A percentile compares a stretch with the other conserved stretches of the same genome.
Evolutionary conservation across 2,797 vertebrate species (phyloP).

Genomic region (Hydrolagus colliei): DNA sequence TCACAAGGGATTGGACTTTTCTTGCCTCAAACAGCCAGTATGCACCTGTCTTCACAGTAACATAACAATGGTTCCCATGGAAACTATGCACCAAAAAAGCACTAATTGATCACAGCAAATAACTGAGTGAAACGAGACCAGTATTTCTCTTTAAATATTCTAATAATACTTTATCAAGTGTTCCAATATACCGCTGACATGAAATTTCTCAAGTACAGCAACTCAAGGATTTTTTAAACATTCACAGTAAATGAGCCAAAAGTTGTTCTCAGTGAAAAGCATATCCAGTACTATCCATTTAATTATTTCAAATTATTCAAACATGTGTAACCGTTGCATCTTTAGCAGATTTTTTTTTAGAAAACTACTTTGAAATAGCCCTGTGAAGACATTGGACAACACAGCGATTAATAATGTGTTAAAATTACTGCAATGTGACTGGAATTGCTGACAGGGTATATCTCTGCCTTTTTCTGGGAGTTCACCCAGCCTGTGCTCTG

Average conservation of each 20-base stretch:
- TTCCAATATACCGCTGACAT: conserved; percentile 7
- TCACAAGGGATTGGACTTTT: no score
- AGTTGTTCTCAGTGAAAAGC: conserved; percentile 30
- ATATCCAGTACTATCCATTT: conserved; percentile 26
- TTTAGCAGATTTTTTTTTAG: conserved; percentile 34
- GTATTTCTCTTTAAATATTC: conserved; percentile 32
- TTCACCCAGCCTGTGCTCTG: background rate
- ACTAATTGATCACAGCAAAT: conserved; percentile 47
- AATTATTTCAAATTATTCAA: conserved; percentile 32
- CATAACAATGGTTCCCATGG: conserved; percentile 41
- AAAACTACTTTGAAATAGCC: conserved; percentile 24
- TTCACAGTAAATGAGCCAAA: conserved; percentile 31
- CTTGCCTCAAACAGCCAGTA: background rate
- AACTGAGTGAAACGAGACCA: conserved; percentile 42
- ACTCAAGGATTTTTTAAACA: conserved; percentile 23
- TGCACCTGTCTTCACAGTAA: background rate
- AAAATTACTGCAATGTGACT: background rate
- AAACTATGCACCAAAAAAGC: conserved; percentile 42
- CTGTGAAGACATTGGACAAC: conserved; percentile 35
- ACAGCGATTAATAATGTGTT: background rate
- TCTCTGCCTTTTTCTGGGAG: background rate
- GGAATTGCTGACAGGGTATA: conserved; percentile 10
- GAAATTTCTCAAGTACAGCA: background rate
- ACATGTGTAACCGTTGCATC: conserved; percentile 26
- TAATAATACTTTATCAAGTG: conserved; percentile 22